A percentile compares a stretch with the other conserved stretches of the same genome.
Evolutionary conservation across 2,797 vertebrate genomes (phyloP).

Genomic region (Pipistrellus nathusii): DNA sequence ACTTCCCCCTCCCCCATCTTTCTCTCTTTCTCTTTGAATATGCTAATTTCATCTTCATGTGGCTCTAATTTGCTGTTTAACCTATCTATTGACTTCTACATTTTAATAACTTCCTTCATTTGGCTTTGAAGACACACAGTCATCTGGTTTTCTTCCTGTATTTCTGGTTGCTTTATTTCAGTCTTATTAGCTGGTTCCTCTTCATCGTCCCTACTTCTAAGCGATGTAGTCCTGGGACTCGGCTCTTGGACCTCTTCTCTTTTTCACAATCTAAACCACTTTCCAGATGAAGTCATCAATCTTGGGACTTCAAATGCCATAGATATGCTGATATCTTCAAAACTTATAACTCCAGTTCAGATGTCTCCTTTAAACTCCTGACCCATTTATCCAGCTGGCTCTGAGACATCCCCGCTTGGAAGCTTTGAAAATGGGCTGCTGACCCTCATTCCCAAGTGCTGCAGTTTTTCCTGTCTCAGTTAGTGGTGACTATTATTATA

Average conservation of each 20-base stretch:
- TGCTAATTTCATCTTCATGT: not conserved
- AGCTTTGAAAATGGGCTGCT: not conserved
- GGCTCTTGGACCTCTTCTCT: not conserved
- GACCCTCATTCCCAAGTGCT: not conserved
- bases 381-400: not conserved
- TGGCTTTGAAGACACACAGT: not conserved
- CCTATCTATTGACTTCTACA: not conserved
- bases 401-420: not conserved
- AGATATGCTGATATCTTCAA: not conserved
- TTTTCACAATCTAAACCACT: conserved; percentile 53
- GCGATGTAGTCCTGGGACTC: not conserved
- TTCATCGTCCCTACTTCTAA: not conserved
- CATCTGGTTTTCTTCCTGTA: conserved; percentile 32
- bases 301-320: not conserved
- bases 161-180: conserved; percentile 41
- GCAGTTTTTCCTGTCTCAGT: not conserved
- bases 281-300: conserved; percentile 52
- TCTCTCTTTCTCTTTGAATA: not conserved
- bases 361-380: not conserved
- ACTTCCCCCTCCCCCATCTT: too few relatives aligned
- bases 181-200: conserved; percentile 54
- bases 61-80: not conserved
- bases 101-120: conserved; percentile 40
- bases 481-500: not conserved
- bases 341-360: not conserved